phyloP scores from a whole-genome alignment of 1,140 invertebrate species.

The Trichonephila inaurata region DNA sequence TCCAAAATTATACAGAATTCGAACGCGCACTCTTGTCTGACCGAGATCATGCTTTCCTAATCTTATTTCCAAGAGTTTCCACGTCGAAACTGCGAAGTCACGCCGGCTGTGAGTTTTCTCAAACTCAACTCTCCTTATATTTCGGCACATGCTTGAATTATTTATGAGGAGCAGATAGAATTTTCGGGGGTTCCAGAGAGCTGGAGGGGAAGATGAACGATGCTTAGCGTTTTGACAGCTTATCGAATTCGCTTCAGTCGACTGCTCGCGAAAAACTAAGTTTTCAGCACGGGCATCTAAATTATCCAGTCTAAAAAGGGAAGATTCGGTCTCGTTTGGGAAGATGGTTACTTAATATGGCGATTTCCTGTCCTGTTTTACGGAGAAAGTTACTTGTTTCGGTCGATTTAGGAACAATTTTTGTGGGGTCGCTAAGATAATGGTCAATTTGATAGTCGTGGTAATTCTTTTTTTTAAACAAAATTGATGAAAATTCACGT shows the following conservation, averaged over 20 bases:
- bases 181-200: neutral
- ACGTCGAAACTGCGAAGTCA: neutral
- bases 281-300: constrained; percentile 4
- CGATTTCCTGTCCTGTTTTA: neutral
- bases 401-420: neutral
- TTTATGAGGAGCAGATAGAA: constrained; percentile 32
- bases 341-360: neutral
- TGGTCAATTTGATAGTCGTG: too few relatives aligned
- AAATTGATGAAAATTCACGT: too few relatives aligned
- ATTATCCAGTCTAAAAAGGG: neutral
- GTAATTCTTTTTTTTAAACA: too few relatives aligned
- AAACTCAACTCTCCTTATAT: neutral
- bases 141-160: constrained; percentile 14
- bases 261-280: constrained; percentile 16
- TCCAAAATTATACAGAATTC: neutral
- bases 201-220: constrained; percentile 20
- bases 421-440: neutral
- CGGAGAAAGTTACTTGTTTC: neutral
- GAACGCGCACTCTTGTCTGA: neutral
- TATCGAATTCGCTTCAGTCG: constrained; percentile 42
- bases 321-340: neutral
- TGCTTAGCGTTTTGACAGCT: constrained; percentile 57
- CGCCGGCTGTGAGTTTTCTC: constrained; percentile 12
- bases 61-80: neutral
- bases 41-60: neutral